Base-by-base conservation (phyloP, 2,797 vertebrate genomes). In the Esox masquinongy region DNA sequence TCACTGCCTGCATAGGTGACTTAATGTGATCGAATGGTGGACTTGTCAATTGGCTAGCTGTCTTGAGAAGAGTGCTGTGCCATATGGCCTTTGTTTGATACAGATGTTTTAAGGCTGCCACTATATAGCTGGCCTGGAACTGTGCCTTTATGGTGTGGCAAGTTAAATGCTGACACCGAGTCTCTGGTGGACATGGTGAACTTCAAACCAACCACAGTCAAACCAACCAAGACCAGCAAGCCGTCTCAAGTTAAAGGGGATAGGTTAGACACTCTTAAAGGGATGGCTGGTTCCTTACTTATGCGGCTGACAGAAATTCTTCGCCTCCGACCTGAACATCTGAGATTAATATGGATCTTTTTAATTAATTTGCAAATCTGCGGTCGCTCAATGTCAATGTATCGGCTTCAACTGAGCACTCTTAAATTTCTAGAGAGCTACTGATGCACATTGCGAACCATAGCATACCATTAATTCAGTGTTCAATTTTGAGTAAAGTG, bases 241-340 rank as follows among this genome's bases (percentile, higher is more conserved):
- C 16, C 67, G 72, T 79, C 77, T 84, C 0, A 53, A 34, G 61
- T 86, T 64, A 75, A 81, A 79, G 78, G 77, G 83, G 80, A 76
- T 84, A 75, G 80, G 78, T 82, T 1, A 5, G 66, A 77, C 74
- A 83, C 31, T 24, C 67, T 68, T 68, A 72, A 82, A 51, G 56
- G 22, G 8, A 50, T 24, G 51, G 36, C 78, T 69, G 80, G 75
- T 73, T 67, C 64, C 47, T 9, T 76, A 84, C 84, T 83, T 79
- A 51, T 77, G 73, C 79, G 26, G 24, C 47, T 71, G 69, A 82
- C 78, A 77, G 75, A 39, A 53, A 63, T 17, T 70, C 24, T 59
- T 86, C 85, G 87, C 83, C 83, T 22, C 0, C 51, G 70, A 80
- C 84, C 82, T 79, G 19, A 34, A 84, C 74, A 70, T 83, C 82